A percentile compares a stretch with the other conserved stretches of the same genome.
Evolutionary conservation across 2,797 vertebrate genomes (phyloP).

Genomic region (Typhlichthys subterraneus): DNA sequence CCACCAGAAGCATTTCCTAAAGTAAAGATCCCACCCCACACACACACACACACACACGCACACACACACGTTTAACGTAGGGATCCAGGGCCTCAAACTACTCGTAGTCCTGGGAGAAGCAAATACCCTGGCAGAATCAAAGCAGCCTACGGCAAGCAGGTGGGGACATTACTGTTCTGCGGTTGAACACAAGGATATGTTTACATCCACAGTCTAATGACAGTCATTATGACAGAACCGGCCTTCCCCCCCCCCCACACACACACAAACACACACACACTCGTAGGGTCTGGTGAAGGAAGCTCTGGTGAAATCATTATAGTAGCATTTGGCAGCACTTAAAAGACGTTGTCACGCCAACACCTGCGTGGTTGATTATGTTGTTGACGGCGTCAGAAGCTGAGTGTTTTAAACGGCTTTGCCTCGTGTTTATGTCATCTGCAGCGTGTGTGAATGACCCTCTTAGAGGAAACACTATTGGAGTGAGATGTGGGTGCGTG

Average conservation of each 20-base stretch:
- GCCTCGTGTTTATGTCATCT: constrained; percentile 23
- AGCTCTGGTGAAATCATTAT: constrained; percentile 23
- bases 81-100: constrained; percentile 40
- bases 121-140: constrained; percentile 66
- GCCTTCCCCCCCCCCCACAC: constrained; percentile 37
- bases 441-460: constrained; percentile 14
- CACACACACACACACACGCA: background rate
- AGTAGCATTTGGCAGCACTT: constrained; percentile 58
- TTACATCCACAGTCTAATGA: constrained; percentile 58
- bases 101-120: constrained; percentile 52
- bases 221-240: constrained; percentile 15
- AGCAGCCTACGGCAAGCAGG: constrained; percentile 61
- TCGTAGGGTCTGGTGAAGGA: no score
- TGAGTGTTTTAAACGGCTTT: constrained; percentile 22
- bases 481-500: background rate
- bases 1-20: no score
- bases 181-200: constrained; percentile 60
- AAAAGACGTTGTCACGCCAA: constrained; percentile 8
- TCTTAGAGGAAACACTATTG: constrained; percentile 10
- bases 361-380: constrained; percentile 58
- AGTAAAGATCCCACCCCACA: no score
- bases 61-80: constrained; percentile 26
- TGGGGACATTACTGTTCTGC: constrained; percentile 66
- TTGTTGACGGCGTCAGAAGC: constrained; percentile 27
- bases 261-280: no score